Base-by-base conservation (phyloP, 2,113 vertebrate genomes). In the Lontra canadensis region DNA sequence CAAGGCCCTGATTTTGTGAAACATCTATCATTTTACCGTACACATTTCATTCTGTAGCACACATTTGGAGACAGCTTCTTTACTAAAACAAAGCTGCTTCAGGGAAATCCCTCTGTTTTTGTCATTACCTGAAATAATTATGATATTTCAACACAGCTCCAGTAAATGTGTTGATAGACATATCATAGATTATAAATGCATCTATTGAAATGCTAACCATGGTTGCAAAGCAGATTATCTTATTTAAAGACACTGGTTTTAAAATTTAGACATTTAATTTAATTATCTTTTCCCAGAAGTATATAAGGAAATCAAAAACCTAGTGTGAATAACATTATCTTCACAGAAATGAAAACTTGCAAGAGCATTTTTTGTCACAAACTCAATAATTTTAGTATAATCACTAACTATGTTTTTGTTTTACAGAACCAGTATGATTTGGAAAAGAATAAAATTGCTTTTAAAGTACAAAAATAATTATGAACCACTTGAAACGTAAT, bases 381-480 rank as follows among this genome's bases (percentile, higher is more conserved):
- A 99, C 95, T 98, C 97, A 98, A 96, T 99, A 98, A 98, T 99
- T 99, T 99, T 98, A 98, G 98, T 98, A 98, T 99, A 99, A 99
- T 99, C 99, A 98, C 98, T 99, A 99, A 98, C 98, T 99, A 98
- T 99, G 98, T 99, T 99, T 99, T 99, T 99, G 98, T 99, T 99
- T 99, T 98, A 99, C 97, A 99, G 98, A 98, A 99, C 98, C 98
- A 98, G 98, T 99, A 98, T 98, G 98, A 99, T 99, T 99, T 98
- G 95, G 98, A 97, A 98, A 99, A 98, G 98, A 99, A 98, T 99
- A 99, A 99, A 99, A 99, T 99, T 99, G 99, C 99, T 99, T 99
- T 99, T 99, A 99, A 99, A 99, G 99, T 99, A 99, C 99, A 99
- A 99, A 99, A 99, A 99, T 99, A 99, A 99, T 99, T 99, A 99